These are phyloP conservation scores for Tetraneura akinire DNA, from an alignment of 1,140 invertebrate genomes.

Conservation along the genomic window DNA sequence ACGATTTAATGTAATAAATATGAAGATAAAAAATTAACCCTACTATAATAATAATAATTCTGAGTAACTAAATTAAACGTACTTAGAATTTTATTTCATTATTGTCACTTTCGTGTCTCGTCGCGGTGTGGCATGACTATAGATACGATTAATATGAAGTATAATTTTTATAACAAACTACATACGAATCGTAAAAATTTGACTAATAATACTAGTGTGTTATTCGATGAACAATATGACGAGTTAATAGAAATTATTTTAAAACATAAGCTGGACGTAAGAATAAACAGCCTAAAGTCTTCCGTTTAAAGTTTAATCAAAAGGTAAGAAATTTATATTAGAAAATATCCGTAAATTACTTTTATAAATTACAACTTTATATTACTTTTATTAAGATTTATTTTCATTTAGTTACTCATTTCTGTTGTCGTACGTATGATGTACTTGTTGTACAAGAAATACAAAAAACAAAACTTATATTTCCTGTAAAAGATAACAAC, in stretches of 20 bases:
- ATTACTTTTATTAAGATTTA: slow-evolving; percentile 12
- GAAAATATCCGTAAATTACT: not conserved
- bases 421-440: not conserved
- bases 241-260: not conserved
- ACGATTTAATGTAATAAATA: not conserved
- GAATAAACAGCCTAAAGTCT: no score
- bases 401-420: not conserved
- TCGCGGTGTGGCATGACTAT: not conserved
- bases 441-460: slow-evolving; percentile 1
- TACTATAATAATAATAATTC: no score
- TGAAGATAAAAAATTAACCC: no score
- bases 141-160: not conserved
- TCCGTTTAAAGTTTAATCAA: no score
- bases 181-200: not conserved
- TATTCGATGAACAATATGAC: not conserved
- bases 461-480: not conserved
- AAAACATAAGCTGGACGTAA: no score
- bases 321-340: no score
- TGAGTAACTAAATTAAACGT: no score
- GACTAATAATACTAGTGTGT: no score
- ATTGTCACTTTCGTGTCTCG: not conserved
- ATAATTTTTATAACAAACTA: not conserved
- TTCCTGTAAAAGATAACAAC: not conserved
- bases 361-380: not conserved
- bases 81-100: not conserved